A percentile compares a stretch with the other conserved stretches of the same genome.
Conservation (phyloP, 2,888 invertebrate species). For the Rhingia rostrata region DNA sequence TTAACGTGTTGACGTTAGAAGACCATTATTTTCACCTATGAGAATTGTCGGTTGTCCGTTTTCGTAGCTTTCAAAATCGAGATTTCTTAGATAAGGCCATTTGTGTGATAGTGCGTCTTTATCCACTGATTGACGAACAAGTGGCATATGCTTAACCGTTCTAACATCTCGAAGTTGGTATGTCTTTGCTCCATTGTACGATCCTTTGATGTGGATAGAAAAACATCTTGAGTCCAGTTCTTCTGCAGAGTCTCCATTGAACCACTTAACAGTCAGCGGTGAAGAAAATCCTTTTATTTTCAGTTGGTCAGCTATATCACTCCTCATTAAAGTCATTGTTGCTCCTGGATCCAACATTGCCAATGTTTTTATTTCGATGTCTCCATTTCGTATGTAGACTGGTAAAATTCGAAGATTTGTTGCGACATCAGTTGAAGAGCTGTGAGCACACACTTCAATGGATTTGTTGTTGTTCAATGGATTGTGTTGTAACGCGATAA, state of each 20-base stretch:
- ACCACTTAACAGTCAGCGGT: not conserved
- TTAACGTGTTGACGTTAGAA: conserved; percentile 1
- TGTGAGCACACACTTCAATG: not conserved
- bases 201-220: not conserved
- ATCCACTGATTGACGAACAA: not conserved
- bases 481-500: not conserved
- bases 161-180: not conserved
- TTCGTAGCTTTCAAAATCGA: not conserved
- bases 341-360: conserved; percentile 2
- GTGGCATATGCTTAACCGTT: not conserved
- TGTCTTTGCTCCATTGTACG: not conserved
- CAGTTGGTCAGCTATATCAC: not conserved
- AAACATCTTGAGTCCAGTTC: conserved; percentile 6
- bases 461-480: not conserved
- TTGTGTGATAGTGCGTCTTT: not conserved
- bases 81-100: not conserved
- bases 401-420: not conserved
- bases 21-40: conserved; percentile 20
- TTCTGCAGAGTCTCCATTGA: conserved; percentile 4
- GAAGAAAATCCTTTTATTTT: not conserved
- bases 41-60: conserved; percentile 2
- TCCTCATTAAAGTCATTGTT: not conserved
- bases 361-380: not conserved
- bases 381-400: not conserved
- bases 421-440: not conserved